Base-by-base conservation (phyloP, 92 coral and sea anemone species). In the Porites lobata region DNA sequence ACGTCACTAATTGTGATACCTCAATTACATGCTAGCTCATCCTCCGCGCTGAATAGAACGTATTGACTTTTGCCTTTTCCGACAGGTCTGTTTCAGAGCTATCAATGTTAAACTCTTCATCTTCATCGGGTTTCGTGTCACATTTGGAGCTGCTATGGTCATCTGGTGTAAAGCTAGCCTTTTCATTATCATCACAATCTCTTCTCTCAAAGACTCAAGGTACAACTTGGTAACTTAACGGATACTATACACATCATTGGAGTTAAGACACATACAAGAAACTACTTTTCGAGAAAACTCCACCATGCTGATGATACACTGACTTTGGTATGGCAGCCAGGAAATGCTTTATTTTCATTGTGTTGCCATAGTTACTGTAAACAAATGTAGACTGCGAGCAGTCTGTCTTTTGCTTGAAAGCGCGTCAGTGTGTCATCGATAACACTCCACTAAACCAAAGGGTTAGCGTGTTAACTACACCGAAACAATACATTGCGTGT, bases 1-100 rank as follows among this genome's bases (percentile, higher is more conserved):
- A 75, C 58, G 17, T 88, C 88, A n/a, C 63, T 81, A 26, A 62
- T n/a, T 63, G 78, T 43, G 47, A 84, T 58, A 52, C 72, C 75
- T 58, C 73, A 50, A 62, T 81, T 73, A 20, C 88, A 74, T 52
- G 80, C 50, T 43, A 47, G 74, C 13, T 69, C 65, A 26, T 71
- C 74, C 80, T 75, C 75, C 50, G 61, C 89, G 12, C 64, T 9
- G 81, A 18, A 59, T 17, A 58, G 32, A 84, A 84, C 65, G 43
- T 65, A 47, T 56, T 15, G 75, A 72, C 50, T 63, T 84, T 1
- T 50, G 84, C 81, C 62, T 83, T 69, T 68, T 83, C 88, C 14
- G 72, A 26, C 61, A 58, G 22, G 83, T 78, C 52, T 19, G 72
- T 19, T 79, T 79, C 84, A 74, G 65, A n/a, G 57, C 69, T 65